phyloP scores from a whole-genome alignment of 2,797 vertebrate species.

The Delichon dasypus region DNA sequence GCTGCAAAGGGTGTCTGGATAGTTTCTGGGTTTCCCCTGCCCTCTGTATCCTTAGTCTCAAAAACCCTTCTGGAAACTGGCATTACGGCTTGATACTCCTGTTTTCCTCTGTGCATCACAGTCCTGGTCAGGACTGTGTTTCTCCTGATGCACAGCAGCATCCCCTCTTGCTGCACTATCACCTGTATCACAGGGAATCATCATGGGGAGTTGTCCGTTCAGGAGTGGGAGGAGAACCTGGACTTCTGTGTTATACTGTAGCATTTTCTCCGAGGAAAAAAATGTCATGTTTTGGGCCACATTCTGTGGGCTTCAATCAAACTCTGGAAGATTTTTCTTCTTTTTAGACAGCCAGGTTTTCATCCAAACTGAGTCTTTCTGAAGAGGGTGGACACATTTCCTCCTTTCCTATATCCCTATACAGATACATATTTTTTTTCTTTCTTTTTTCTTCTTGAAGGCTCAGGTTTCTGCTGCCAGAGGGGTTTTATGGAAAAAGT shows the following conservation, averaged over 20 bases:
- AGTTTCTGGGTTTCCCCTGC: not conserved
- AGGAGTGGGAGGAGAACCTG: not conserved
- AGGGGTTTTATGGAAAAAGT: not conserved
- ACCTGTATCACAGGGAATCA: fast-evolving
- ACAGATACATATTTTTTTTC: not conserved
- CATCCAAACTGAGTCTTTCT: not conserved
- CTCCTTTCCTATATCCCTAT: not conserved
- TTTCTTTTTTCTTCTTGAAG: not conserved
- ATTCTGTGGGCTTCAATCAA: not conserved
- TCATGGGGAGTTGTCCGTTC: fast-evolving
- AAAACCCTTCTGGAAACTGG: not conserved
- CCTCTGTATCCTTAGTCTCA: not conserved
- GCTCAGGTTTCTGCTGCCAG: not conserved
- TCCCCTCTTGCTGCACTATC: not conserved
- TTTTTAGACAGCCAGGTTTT: not conserved
- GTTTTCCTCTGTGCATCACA: fast-evolving
- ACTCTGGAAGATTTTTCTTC: not conserved
- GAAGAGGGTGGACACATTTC: not conserved
- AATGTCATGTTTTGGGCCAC: not conserved
- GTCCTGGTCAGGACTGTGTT: not conserved
- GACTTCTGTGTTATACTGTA: not conserved
- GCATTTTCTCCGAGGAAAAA: not conserved
- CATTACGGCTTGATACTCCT: not conserved
- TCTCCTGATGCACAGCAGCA: not conserved
- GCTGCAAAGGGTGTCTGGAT: not conserved